A percentile compares a stretch with the other conserved stretches of the same genome.
phyloP scores from a whole-genome alignment of 2,888 invertebrate genomes.

The Blomia tropicalis region DNA sequence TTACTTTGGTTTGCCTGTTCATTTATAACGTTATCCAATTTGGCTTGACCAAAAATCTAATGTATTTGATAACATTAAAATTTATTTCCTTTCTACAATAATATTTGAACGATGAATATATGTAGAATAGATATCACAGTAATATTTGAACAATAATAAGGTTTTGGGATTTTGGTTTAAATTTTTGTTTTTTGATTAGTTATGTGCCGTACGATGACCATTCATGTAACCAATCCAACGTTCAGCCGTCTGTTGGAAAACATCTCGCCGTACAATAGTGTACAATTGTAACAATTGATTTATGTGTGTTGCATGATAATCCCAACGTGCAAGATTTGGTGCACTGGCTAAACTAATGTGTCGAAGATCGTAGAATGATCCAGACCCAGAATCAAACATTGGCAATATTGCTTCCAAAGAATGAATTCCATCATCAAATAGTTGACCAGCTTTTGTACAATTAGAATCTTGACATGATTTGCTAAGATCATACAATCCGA shows the following conservation, averaged over 20 bases:
- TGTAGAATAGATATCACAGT: not conserved
- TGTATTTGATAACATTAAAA: no score
- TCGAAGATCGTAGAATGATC: slow-evolving; percentile 84
- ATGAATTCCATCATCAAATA: slow-evolving; percentile 66
- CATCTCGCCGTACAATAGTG: slow-evolving; percentile 63
- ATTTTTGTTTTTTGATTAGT: slow-evolving; percentile 41
- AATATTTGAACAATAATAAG: no score
- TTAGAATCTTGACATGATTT: slow-evolving; percentile 41
- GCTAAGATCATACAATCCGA: slow-evolving; percentile 89
- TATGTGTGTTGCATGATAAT: slow-evolving; percentile 95
- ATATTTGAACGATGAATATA: no score
- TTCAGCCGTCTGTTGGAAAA: slow-evolving; percentile 65
- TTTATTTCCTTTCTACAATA: no score
- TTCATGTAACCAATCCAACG: slow-evolving; percentile 89
- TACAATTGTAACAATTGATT: slow-evolving; percentile 67
- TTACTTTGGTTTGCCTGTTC: no score
- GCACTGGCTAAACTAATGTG: slow-evolving; percentile 68
- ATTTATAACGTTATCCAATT: no score
- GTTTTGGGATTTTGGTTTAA: not conserved
- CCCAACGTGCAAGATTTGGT: slow-evolving; percentile 92
- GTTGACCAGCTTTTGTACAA: slow-evolving; percentile 51
- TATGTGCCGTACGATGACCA: slow-evolving; percentile 83
- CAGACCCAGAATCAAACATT: slow-evolving; percentile 84
- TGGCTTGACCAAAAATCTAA: no score
- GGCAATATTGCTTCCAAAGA: slow-evolving; percentile 72